Conservation (phyloP, 2,797 vertebrate genomes). For the Erpetoichthys calabaricus region DNA sequence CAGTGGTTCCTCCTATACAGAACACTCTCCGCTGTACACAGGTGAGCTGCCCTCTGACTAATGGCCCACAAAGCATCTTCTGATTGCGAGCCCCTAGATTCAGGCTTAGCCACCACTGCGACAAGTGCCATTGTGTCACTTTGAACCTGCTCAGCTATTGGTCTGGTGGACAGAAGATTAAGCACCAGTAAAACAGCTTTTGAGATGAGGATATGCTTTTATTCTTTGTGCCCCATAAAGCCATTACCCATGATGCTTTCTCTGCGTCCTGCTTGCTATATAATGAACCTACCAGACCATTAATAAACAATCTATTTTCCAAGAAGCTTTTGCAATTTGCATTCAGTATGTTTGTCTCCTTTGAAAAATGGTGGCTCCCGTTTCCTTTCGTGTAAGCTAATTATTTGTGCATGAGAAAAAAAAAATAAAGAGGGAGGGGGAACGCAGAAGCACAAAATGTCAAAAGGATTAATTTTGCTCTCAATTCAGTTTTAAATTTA, state of each 20-base stretch:
- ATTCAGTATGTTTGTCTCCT: conserved; percentile 62
- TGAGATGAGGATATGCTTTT: conserved; percentile 46
- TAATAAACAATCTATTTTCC: conserved; percentile 70
- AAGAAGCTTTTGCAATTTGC: conserved; percentile 60
- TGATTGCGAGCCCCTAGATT: no score
- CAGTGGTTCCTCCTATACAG: no score
- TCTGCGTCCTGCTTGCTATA: conserved; percentile 23
- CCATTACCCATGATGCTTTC: conserved; percentile 47
- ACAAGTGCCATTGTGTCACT: not conserved
- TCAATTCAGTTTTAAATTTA: conserved; percentile 39
- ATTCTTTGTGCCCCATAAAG: conserved; percentile 45
- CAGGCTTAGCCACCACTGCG: not conserved
- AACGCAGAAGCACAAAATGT: conserved; percentile 37
- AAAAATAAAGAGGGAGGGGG: conserved; percentile 21
- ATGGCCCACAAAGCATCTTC: no score
- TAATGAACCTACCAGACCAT: conserved; percentile 59
- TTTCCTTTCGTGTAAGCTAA: conserved; percentile 51
- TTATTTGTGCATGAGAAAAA: conserved; percentile 52
- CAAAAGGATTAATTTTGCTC: conserved; percentile 52
- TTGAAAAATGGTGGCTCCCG: conserved; percentile 49
- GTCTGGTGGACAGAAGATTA: conserved; percentile 36
- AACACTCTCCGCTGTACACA: no score
- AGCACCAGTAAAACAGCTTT: conserved; percentile 47
- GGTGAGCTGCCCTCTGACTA: no score
- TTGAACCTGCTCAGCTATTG: not conserved